Base-by-base conservation (phyloP, 2,888 invertebrate genomes). In the Drosophila sordidula region DNA sequence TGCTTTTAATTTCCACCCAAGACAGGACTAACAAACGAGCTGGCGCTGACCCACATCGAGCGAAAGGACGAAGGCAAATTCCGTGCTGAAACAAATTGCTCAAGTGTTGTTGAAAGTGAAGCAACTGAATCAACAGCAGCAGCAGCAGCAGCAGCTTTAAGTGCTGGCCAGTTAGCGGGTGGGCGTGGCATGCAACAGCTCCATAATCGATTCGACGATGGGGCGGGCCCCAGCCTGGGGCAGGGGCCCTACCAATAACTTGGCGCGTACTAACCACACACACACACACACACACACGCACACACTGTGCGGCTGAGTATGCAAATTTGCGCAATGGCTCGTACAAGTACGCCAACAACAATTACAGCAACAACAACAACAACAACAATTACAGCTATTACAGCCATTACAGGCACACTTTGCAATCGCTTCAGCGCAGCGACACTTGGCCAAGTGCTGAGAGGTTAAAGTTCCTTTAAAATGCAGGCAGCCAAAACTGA, bases 1-100 rank as follows among this genome's bases (percentile, higher is more conserved):
- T 84, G 84, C 88, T 84, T 88, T 84, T 88, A 86, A 84, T 84
- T 84, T 86, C 75, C 75, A 55, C 66, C 67, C 65, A 50, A 84
- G 87, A 87, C 81, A 80, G 65, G 70, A 63, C 80, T 75, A 87
- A 78, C 79, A 77, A 82, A 70, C 74, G 80, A 79, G 85, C 65
- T 82, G 70, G 45, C 62, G 67, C 58, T 85, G 80, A 82, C 84
- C 69, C 78, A 80, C 78, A 78, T 78, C 36, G 45, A 29, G 9
- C 9, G 29, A 29, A 29, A 29, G 29, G 29, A 9, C 29, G 29
- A 44, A 68, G 49, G 44, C n/a, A 57, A 78, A 66, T 64, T 71
- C 9, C 62, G 58, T 38, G 56, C 29, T 34, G 64, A 55, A 85
- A 82, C 77, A 83, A 83, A 83, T 83, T 83, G 88, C 83, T 52